Base-by-base conservation (phyloP, 2,113 vertebrate genomes). In the Seriola quinqueradiata region DNA sequence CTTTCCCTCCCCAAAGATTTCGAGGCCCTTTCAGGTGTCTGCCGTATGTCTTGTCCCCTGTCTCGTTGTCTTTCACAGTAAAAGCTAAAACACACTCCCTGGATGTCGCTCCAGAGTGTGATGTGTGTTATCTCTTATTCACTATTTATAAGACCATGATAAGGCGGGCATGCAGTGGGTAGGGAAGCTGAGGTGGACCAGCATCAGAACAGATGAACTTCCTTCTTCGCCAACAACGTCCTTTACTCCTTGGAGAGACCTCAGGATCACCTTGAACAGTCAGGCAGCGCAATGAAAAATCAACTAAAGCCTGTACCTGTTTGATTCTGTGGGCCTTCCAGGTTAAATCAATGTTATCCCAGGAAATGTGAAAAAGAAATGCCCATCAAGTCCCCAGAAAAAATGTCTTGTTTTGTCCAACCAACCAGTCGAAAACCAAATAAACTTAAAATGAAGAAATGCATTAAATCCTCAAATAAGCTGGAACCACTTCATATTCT, bases 71-170 rank as follows among this genome's bases (percentile, higher is more conserved):
- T 67, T 36, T 46, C 40, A 2, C 64, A 60, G 54, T 74, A 21
- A 63, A 70, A 70, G 67, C 58, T 8, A 14, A 57, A 75, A 57
- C 12, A 60, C 64, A 66, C 77, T 80, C 75, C 23, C 50, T 64
- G 64, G 70, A 21, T 10, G 54, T 75, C 40, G 4, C 54, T 64
- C 58, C 57, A 60, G 66, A 83, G 71, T 84, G 79, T 78, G 77
- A 74, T 83, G 70, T 14, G 83, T 64, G 63, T 82, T 84, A 82
- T 89, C 84, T 79, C 38, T 60, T 46, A 63, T 70, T 86, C 60
- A 55, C 21, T 79, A 59, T 93, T 94, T 94, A 94, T 94, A 90
- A 32, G 46, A 46, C 9, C 16, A 1, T 78, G 88, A 91, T 90
- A 93, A 90, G 60, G 48, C 66, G 12, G 58, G 70, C 57, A 32